phyloP scores from a whole-genome alignment of 2,113 vertebrate species.

The Rissa tridactyla region DNA sequence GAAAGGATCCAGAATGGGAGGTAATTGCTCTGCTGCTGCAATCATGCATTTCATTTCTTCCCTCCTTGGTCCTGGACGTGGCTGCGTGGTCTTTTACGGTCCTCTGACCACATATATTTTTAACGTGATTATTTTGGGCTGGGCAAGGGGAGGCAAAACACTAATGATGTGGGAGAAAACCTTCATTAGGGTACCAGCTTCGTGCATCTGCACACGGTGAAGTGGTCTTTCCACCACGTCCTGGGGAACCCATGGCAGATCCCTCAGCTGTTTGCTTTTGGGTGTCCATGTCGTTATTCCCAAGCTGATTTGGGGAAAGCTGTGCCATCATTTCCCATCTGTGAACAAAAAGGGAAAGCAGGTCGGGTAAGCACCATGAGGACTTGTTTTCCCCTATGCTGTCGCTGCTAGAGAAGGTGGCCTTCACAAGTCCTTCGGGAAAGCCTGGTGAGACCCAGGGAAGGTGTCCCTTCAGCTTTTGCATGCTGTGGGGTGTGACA shows the following conservation, averaged over 20 bases:
- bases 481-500: fast-evolving
- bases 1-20: constrained; percentile 56
- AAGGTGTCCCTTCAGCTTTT: background rate
- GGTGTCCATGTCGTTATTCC: fast-evolving
- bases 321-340: background rate
- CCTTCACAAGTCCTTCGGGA: background rate
- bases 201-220: fast-evolving
- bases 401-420: background rate
- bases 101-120: background rate
- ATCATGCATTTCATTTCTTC: background rate
- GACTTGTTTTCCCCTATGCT: fast-evolving
- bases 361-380: fast-evolving
- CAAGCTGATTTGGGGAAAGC: background rate
- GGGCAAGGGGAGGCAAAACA: background rate
- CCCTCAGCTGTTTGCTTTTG: background rate
- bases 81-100: background rate
- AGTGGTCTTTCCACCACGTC: background rate
- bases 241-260: background rate
- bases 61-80: fast-evolving
- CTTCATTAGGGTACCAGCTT: background rate
- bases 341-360: background rate
- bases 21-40: background rate
- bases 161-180: background rate
- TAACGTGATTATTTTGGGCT: background rate
- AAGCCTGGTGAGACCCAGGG: background rate